Evolutionary conservation across 2,113 vertebrate species (phyloP).

Genomic region (Petromus typicus): DNA sequence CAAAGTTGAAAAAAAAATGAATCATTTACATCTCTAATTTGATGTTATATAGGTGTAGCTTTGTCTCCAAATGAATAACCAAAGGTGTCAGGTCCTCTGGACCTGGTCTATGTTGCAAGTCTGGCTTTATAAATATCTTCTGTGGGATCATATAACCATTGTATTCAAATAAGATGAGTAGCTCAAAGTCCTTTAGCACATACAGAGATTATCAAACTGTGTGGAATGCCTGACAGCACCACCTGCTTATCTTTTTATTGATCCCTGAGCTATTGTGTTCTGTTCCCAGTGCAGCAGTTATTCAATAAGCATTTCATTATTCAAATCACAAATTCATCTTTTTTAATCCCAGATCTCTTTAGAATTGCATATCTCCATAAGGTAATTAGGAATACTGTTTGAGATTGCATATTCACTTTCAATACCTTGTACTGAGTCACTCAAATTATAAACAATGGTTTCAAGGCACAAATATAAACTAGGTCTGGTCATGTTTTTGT

Average conservation of each 20-base stretch:
- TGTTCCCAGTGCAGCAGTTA: neutral
- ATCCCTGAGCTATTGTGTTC: neutral
- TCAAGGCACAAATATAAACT: slow-evolving; percentile 42
- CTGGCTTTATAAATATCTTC: neutral
- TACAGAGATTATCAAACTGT: slow-evolving; percentile 14
- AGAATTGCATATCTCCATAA: neutral
- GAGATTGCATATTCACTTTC: slow-evolving; percentile 38
- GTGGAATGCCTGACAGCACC: neutral
- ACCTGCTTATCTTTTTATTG: neutral
- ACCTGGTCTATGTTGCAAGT: neutral
- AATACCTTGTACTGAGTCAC: slow-evolving; percentile 44
- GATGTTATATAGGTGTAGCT: neutral
- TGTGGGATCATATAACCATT: neutral
- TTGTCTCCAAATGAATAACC: neutral
- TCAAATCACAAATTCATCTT: slow-evolving; percentile 25
- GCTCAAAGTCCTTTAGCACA: neutral
- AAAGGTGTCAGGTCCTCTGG: neutral
- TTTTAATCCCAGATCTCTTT: neutral
- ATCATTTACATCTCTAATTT: neutral
- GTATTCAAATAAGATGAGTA: neutral
- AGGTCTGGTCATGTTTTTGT: neutral
- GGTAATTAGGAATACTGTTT: neutral
- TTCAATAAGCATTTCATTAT: neutral
- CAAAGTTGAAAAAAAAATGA: neutral
- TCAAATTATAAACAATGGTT: slow-evolving; percentile 27